phyloP scores from a whole-genome alignment of 2,113 vertebrate genomes.

The Brienomyrus longianalis region DNA sequence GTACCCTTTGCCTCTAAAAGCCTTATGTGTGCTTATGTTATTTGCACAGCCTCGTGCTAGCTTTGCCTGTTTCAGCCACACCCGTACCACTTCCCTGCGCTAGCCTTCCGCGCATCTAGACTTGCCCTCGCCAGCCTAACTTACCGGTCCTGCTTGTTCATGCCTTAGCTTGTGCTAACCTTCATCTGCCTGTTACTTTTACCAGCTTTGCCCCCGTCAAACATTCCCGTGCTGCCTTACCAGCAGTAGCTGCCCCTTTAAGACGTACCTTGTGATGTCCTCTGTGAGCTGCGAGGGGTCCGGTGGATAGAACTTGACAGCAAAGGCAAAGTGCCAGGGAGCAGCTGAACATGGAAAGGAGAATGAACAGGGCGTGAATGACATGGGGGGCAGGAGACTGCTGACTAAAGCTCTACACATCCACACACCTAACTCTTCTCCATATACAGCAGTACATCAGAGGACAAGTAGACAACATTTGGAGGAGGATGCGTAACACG shows the following conservation, averaged over 20 bases:
- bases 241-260: neutral
- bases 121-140: neutral
- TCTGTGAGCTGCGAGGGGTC: constrained; percentile 94
- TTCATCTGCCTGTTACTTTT: neutral
- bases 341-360: constrained; percentile 58
- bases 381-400: neutral
- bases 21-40: neutral
- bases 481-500: neutral
- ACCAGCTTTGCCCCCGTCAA: neutral
- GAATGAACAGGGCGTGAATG: neutral
- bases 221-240: neutral
- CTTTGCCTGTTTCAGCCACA: neutral
- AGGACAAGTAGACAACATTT: neutral
- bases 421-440: neutral
- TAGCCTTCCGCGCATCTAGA: neutral
- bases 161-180: neutral
- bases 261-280: constrained; percentile 88
- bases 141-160: neutral
- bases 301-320: constrained; percentile 96
- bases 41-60: neutral
- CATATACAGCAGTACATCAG: neutral
- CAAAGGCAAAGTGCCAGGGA: constrained; percentile 85
- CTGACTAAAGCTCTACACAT: neutral
- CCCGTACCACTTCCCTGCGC: neutral
- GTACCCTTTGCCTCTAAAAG: neutral